phyloP scores from a whole-genome alignment of 2,113 vertebrate species.

The Paramisgurnus dabryanus region DNA sequence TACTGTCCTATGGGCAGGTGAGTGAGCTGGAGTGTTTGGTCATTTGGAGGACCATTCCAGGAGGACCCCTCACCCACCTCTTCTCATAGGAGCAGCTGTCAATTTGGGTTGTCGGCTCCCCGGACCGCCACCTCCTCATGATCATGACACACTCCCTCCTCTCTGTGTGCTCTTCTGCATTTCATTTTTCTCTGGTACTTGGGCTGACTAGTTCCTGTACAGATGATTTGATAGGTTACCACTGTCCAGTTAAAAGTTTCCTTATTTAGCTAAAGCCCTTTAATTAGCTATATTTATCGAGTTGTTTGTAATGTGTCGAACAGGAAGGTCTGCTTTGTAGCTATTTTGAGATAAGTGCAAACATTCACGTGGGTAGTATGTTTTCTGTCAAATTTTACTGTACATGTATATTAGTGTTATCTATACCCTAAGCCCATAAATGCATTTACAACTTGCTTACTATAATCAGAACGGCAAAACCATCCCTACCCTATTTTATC shows the following conservation, averaged over 20 bases:
- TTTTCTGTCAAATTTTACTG: no score
- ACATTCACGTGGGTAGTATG: no score
- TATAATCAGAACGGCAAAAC: no score
- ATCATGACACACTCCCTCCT: slow-evolving; percentile 47
- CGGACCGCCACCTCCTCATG: slow-evolving; percentile 47
- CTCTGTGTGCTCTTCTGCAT: slow-evolving; percentile 35
- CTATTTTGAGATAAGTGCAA: no score
- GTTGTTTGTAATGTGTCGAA: neutral
- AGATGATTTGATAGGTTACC: slow-evolving; percentile 30
- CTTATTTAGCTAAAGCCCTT: neutral
- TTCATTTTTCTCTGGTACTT: slow-evolving; percentile 36
- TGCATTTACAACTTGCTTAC: no score
- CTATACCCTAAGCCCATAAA: no score
- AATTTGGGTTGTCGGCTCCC: neutral
- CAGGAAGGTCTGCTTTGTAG: no score
- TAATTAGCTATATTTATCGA: neutral
- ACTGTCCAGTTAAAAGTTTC: slow-evolving; percentile 3
- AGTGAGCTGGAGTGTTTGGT: slow-evolving; percentile 43
- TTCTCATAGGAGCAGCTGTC: slow-evolving; percentile 31
- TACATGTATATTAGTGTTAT: no score
- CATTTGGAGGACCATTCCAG: slow-evolving; percentile 7
- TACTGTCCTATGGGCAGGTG: slow-evolving; percentile 38
- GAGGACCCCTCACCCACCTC: slow-evolving; percentile 17
- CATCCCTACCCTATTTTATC: no score
- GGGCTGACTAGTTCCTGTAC: slow-evolving; percentile 44